A percentile compares a stretch with the other conserved stretches of the same genome.
Evolutionary conservation across 2,113 vertebrate species (phyloP).

Genomic region (Python bivittatus): DNA sequence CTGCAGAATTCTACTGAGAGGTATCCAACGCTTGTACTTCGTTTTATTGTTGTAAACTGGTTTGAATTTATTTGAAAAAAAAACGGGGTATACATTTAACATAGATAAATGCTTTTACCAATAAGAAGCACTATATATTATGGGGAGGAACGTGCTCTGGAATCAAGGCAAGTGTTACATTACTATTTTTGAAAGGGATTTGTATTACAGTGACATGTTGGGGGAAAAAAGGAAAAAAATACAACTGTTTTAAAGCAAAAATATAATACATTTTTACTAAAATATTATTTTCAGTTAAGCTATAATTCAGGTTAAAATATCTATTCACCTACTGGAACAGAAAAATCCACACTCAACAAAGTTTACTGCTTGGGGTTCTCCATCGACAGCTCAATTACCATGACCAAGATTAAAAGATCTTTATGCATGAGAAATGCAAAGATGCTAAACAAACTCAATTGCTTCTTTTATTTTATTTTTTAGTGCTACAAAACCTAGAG

Average conservation of each 20-base stretch:
- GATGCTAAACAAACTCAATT: conserved; percentile 54
- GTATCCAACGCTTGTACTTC: neutral
- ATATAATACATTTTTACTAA: neutral
- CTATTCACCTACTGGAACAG: conserved; percentile 1
- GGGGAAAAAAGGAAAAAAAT: neutral
- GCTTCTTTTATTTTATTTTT: neutral
- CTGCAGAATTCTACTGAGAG: neutral
- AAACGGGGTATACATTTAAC: neutral
- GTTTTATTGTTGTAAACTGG: neutral
- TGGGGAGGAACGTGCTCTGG: neutral
- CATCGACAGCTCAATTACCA: neutral
- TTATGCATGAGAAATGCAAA: conserved; percentile 30
- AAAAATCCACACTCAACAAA: conserved; percentile 6
- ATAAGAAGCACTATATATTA: neutral
- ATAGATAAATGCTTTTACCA: neutral
- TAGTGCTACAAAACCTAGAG: conserved; percentile 36
- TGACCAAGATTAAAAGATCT: neutral
- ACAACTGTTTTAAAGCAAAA: neutral
- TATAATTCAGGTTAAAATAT: neutral
- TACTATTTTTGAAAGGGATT: neutral
- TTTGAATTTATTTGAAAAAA: neutral
- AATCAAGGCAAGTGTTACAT: neutral
- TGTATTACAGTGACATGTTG: neutral
- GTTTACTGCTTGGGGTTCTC: neutral
- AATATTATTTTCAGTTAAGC: neutral